Base-by-base conservation (phyloP, 2,113 vertebrate genomes). In the Calidris pygmaea region DNA sequence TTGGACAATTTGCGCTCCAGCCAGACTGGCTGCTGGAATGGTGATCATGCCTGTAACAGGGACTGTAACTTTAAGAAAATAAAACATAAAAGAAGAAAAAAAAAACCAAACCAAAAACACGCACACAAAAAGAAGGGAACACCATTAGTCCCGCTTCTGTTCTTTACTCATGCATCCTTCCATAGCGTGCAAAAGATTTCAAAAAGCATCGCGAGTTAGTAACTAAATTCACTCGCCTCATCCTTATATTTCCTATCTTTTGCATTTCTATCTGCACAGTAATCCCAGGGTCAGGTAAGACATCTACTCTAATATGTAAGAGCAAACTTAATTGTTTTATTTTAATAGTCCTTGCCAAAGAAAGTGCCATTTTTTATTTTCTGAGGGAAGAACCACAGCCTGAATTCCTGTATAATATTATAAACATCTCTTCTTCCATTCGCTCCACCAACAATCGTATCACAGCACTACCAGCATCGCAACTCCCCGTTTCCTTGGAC, bases 11-110 rank as follows among this genome's bases (percentile, higher is more conserved):
- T 99, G 99, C 12, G 99, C 99, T 74, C 99, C 99, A 85, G 99
- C 99, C 98, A 99, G 97, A 93, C 99, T 99, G 96, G 99, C 98
- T 95, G 99, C 99, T 84, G 99, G 99, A 93, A 99, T 99, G 95
- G 99, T 99, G 98, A 99, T 99, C 99, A 99, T 99, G 98, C 99
- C 99, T 99, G 98, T 97, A 98, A 98, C 97, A 98, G 98, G 97
- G 98, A 98, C 98, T 98, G 98, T 98, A 93, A 98, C 98, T 98
- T 98, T 98, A 98, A 98, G 95, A 97, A 98, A 98, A 98, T 39
- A 97, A 95, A 98, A 98, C 24, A 95, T 52, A 97, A 97, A 96
- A 91, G 43, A 87, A 88, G 90, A 92, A 92, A 93, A 55, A 91
- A 74, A 67, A 68, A 32, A 48, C 65, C 11, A 37, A 56, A 85